Conservation (phyloP, 2,797 vertebrate genomes). For the Tympanoctomys barrerae region DNA sequence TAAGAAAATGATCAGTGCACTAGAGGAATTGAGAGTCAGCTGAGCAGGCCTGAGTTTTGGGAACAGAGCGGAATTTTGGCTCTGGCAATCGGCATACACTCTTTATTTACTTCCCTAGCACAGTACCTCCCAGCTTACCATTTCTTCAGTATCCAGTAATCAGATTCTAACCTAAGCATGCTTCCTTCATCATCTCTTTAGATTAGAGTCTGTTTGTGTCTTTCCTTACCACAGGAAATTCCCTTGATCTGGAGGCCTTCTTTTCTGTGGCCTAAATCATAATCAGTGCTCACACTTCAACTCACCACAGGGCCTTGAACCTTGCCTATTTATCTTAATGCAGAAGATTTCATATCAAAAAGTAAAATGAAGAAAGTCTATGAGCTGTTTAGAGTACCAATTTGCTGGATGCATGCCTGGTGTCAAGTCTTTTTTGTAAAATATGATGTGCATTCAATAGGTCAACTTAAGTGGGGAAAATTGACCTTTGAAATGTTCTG, state of each 20-base stretch:
- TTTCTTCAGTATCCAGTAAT: not conserved
- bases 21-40: not conserved
- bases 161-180: not conserved
- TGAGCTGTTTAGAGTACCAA: not conserved
- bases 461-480: not conserved
- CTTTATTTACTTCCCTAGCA: not conserved
- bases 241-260: not conserved
- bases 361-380: not conserved
- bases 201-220: not conserved
- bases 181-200: not conserved
- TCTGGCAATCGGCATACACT: not conserved
- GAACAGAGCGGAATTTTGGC: not conserved
- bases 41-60: not conserved
- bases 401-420: not conserved
- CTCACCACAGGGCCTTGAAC: not conserved
- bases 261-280: not conserved
- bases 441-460: not conserved
- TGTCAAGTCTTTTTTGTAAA: not conserved
- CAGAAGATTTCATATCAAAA: constrained; percentile 3
- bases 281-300: not conserved
- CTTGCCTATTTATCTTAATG: not conserved
- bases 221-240: not conserved
- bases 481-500: not conserved
- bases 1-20: not conserved
- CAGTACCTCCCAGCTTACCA: not conserved